Percentiles rank a stretch among this genome's conserved stretches.
phyloP scores from a whole-genome alignment of 2,113 vertebrate genomes.

The Antechinus flavipes region DNA sequence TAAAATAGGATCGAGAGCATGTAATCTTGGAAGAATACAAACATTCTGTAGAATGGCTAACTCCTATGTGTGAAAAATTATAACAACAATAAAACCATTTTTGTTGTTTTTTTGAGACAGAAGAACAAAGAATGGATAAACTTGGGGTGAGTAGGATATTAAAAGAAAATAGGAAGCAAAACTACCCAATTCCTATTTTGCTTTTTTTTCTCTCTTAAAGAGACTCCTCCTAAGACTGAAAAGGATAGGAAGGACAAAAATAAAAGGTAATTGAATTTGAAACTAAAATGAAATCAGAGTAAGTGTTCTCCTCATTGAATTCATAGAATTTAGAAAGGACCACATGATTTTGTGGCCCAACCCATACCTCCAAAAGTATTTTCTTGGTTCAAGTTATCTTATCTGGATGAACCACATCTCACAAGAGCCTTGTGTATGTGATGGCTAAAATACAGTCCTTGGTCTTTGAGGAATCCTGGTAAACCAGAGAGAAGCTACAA shows the following conservation, averaged over 20 bases:
- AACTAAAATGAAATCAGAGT: background rate
- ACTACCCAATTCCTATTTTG: background rate
- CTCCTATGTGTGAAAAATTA: background rate
- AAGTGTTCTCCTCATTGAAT: background rate
- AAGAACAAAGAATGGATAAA: background rate
- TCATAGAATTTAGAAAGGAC: background rate
- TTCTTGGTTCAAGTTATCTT: background rate
- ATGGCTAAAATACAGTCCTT: background rate
- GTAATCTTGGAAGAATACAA: background rate
- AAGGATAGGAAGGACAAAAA: background rate
- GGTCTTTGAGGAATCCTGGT: background rate
- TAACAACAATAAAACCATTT: background rate
- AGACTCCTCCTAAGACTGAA: background rate
- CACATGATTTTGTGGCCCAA: background rate
- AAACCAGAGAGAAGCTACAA: background rate
- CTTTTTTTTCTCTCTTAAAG: background rate
- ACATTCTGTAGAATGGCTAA: background rate
- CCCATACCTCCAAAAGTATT: no score
- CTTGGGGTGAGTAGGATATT: background rate
- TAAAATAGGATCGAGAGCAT: background rate
- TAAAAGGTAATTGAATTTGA: background rate
- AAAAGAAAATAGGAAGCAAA: background rate
- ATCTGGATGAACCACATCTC: background rate
- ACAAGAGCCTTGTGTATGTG: background rate
- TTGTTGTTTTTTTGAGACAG: background rate